Base-by-base conservation (phyloP, 2,888 invertebrate genomes). In the Sceliomorpha sp. region DNA sequence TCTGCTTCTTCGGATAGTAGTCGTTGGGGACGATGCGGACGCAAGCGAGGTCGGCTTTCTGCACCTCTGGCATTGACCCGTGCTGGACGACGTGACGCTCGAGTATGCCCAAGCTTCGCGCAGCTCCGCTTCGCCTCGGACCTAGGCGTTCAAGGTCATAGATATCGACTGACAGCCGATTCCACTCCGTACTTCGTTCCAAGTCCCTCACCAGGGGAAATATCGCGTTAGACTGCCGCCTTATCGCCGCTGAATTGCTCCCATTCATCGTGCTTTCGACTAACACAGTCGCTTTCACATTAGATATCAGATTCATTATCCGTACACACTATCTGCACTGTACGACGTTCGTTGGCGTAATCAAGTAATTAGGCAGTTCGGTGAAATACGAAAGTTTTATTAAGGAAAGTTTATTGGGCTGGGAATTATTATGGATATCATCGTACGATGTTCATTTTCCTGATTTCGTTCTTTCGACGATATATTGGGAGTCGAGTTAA, bases 21-120 rank as follows among this genome's bases (percentile, higher is more conserved):
- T 55, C 12, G 42, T 42, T 37, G 53, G 47, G 13, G 27, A 37
- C 34, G 58, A 58, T 13, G 17, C 67, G 74, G 6, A 80, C 74
- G 42, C 75, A 75, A 20, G 83, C 75, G 32, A 80, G 66, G 63
- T 80, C 75, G 26, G 81, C 74, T 40, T 70, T 73, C 55, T 81
- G 60, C 45, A 79, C 68, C 60, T 83, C 84, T 10, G 86, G 84
- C 74, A 79, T 78, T 8, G 85, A 83, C 13, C 66, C 75, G 9
- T 80, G 75, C 20, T 81, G 77, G 12, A 76, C 80, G 31, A 77
- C 58, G 48, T 79, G 78, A n/a, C 74, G 72, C 64, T 78, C 78
- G 48, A 79, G 67, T 36, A 56, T 70, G 31, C 40, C 66, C 59
- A 59, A 55, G 29, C 24, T 48, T 58, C 53, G 56, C 13, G 37